A percentile compares a stretch with the other conserved stretches of the same genome.
These are phyloP conservation scores for Anagyrus pseudococci DNA, from an alignment of 2,888 invertebrate species.

Conservation along the genomic window DNA sequence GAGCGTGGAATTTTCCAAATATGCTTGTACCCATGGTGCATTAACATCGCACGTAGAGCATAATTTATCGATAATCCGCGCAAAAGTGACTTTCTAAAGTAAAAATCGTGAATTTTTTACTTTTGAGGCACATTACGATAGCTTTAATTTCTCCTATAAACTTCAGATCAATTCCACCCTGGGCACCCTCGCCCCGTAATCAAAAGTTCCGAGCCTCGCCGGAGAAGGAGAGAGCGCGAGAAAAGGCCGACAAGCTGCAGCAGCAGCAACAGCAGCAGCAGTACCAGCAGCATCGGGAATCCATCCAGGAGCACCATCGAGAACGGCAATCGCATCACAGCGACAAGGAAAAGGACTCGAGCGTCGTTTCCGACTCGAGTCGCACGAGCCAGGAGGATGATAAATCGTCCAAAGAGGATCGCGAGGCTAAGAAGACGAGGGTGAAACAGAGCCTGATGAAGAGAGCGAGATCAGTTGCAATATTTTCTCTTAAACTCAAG, in stretches of 20 bases:
- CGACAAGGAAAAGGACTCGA: conserved; percentile 43
- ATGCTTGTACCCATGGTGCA: too few relatives aligned
- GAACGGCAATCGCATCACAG: conserved; percentile 36
- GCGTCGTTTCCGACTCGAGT: conserved; percentile 56
- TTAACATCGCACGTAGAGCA: too few relatives aligned
- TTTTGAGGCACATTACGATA: too few relatives aligned
- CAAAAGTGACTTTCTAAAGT: too few relatives aligned
- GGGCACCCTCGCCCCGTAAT: conserved; percentile 60
- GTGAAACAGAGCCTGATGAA: conserved; percentile 81
- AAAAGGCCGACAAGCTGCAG: conserved; percentile 55
- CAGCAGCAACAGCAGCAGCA: conserved; percentile 52
- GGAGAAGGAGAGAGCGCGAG: conserved; percentile 55
- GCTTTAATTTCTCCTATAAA: too few relatives aligned
- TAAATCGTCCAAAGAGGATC: conserved; percentile 63
- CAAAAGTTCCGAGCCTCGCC: conserved; percentile 61
- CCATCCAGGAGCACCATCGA: conserved; percentile 47
- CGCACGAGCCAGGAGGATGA: conserved; percentile 68
- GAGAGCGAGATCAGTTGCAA: conserved; percentile 83
- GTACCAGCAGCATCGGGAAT: conserved; percentile 43
- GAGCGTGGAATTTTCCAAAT: too few relatives aligned
- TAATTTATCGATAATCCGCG: too few relatives aligned
- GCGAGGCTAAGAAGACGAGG: conserved; percentile 72
- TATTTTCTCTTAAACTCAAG: conserved; percentile 82
- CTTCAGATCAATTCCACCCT: conserved; percentile 66
- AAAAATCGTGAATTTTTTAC: too few relatives aligned